Evolutionary conservation across 2,797 vertebrate genomes (phyloP), one percentile per base, ranked within the genome.

Genomic region (Orientallactaga sibirica): DNA sequence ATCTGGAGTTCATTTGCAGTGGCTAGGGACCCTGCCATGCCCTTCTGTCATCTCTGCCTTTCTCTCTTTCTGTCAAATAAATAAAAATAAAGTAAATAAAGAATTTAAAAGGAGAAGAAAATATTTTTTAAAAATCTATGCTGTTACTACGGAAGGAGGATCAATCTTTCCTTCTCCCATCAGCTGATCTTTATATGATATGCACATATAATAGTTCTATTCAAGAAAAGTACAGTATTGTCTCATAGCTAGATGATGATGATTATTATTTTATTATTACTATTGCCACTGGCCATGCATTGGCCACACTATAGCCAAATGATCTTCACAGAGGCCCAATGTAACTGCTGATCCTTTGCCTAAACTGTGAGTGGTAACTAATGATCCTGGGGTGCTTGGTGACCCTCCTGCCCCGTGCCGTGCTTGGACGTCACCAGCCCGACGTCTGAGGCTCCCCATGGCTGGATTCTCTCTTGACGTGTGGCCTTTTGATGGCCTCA

Each of bases 361-460:
- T 79, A 73, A 93, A 78, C 22, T 14, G 6, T 27, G 29, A 74
- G 37, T 11, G 55, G 24, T 24, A 41, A 20, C 33, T 93, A 66
- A 9, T 12, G 55, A 15, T 22, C 33, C 12, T 15, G 2, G 3
- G 25, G 68, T 24, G 37, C 5, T 83, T 52, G 12, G 0, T 18
- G 61, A 41, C 22, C 15, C 5, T 19, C 2, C 6, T 1, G 14
- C 5, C 5, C 15, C 10, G 4, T 1, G 2, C 16, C 14, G 4
- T 18, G 5, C 19, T 25, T 18, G 29, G 0, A 25, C 20, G 5
- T 37, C 43, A 27, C 27, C 73, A 81, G 20, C 16, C 25, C 7
- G 6, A 16, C 80, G 48, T 55, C 5, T 4, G 8, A 1, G 14
- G 20, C 8, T 86, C 52, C 33, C 43, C n/a, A 18, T 33, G n/a